Conservation (phyloP, 2,113 vertebrate genomes). For the Thryonomys swinderianus region DNA sequence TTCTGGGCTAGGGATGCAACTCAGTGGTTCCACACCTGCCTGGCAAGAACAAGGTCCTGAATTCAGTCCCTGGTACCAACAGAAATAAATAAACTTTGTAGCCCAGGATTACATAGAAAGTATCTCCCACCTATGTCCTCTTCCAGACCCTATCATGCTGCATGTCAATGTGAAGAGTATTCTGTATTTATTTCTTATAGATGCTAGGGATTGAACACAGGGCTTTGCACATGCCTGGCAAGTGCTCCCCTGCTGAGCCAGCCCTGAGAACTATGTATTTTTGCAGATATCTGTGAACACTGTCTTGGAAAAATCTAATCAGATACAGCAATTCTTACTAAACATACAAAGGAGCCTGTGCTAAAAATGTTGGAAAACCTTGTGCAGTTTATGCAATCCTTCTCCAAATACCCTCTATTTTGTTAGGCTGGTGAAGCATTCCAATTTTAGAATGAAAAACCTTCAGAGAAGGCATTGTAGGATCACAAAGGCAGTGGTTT, state of each 20-base stretch:
- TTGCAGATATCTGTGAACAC: not conserved
- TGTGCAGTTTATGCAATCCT: not conserved
- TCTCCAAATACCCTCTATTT: not conserved
- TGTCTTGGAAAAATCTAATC: not conserved
- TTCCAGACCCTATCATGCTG: not conserved
- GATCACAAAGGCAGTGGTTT: not conserved
- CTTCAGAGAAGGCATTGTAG: not conserved
- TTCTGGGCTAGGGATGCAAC: not conserved
- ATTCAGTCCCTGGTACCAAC: too few species aligned
- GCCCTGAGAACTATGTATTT: not conserved
- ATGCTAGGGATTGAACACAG: not conserved
- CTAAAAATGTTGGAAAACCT: not conserved
- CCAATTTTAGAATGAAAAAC: conserved; percentile 15
- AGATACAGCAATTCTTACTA: not conserved
- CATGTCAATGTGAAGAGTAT: not conserved
- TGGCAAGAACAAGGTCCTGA: too few species aligned
- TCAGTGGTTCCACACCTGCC: too few species aligned
- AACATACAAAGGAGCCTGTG: not conserved
- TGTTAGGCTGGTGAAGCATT: not conserved
- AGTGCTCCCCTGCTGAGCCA: not conserved
- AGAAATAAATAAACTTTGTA: conserved; percentile 4
- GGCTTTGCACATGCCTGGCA: not conserved
- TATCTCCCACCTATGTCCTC: not conserved
- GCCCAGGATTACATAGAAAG: not conserved
- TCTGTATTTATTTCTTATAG: not conserved